Conservation (phyloP, 2,797 vertebrate genomes). For the Fratercula arctica region DNA sequence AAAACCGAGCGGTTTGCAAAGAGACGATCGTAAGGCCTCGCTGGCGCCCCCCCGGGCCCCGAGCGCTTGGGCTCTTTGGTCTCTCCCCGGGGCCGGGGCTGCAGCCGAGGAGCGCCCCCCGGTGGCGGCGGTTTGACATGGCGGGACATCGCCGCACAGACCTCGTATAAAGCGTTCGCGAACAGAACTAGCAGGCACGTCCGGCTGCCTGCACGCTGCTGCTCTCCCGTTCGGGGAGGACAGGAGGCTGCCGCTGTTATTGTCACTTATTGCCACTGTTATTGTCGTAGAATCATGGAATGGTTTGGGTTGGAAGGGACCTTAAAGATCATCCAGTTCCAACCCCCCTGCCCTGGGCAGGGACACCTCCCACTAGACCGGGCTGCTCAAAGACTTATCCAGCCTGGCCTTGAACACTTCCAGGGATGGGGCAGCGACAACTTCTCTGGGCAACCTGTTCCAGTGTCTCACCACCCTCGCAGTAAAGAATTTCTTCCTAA, state of each 20-base stretch:
- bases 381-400: background rate
- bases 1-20: accelerated
- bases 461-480: background rate
- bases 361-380: background rate
- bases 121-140: background rate
- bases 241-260: background rate
- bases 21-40: background rate
- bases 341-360: background rate
- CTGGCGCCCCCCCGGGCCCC: background rate
- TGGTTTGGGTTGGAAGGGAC: background rate
- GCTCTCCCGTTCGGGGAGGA: background rate
- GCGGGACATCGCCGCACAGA: background rate
- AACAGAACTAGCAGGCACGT: background rate
- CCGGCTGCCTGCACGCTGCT: too few species aligned
- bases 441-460: background rate
- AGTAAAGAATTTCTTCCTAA: background rate
- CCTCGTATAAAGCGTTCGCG: background rate
- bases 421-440: background rate
- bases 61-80: too few species aligned
- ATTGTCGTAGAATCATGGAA: too few species aligned
- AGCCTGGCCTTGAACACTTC: background rate
- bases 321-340: background rate
- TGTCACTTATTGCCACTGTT: too few species aligned
- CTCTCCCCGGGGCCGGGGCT: background rate
- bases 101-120: background rate